A percentile compares a stretch with the other conserved stretches of the same genome.
These are phyloP conservation scores for Neomorphus geoffroyi DNA, from an alignment of 2,797 vertebrate species.

Conservation along the genomic window DNA sequence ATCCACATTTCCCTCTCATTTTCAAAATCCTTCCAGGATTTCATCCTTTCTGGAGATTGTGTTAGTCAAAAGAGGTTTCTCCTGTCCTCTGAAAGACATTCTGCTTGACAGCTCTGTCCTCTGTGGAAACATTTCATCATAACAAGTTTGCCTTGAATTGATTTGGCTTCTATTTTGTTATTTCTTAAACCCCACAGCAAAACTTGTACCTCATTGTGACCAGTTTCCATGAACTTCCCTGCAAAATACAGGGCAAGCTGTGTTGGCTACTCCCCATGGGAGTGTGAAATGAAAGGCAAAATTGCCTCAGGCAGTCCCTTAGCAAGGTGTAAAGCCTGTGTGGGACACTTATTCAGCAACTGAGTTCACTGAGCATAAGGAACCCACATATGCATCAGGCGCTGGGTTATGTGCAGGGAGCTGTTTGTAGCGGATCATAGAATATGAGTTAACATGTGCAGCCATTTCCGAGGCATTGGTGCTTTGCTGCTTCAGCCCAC, in stretches of 20 bases:
- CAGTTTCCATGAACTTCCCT: not conserved
- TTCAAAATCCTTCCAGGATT: constrained; percentile 8
- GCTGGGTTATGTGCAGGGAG: not conserved
- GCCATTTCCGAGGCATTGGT: not conserved
- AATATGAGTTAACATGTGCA: not conserved
- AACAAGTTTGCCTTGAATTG: not conserved
- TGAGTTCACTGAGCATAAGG: not conserved
- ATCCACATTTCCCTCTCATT: not conserved
- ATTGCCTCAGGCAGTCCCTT: not conserved
- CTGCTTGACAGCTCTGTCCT: not conserved
- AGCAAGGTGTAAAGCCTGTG: not conserved
- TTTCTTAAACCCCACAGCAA: not conserved
- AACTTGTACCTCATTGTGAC: not conserved
- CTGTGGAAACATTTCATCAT: not conserved
- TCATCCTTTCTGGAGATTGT: not conserved
- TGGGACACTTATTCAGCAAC: not conserved
- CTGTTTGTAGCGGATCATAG: rapidly evolving
- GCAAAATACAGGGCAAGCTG: not conserved
- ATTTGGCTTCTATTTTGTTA: not conserved
- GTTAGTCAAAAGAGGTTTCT: not conserved
- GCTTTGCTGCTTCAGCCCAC: not conserved
- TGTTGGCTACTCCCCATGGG: not conserved
- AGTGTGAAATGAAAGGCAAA: not conserved
- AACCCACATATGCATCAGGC: not conserved
- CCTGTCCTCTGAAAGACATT: not conserved